Base-by-base conservation (phyloP, 2,797 vertebrate genomes). In the Acridotheres tristis region DNA sequence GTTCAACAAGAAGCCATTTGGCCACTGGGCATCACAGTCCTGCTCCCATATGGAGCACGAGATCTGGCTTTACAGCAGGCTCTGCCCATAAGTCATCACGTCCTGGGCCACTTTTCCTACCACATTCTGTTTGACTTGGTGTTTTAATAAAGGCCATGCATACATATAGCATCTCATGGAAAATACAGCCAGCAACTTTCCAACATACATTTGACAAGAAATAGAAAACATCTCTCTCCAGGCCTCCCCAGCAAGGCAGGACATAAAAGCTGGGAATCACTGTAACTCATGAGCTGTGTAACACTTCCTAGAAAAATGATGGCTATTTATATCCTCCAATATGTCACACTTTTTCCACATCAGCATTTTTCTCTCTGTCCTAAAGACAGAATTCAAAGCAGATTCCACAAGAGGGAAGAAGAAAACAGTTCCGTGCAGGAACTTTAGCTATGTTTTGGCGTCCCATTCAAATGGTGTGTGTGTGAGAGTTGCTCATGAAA, bases 31-130 rank as follows among this genome's bases (percentile, higher is more conserved):
- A 84, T 34, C 61, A 27, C 13, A 47, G 32, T 6, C 5, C 34
- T 45, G 19, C 16, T 84, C 38, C 57, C n/a, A 63, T 21, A 55
- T 0, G 0, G 1, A 63, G n/a, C 30, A 55, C 0, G 0, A 45
- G 7, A 81, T 0, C 1, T 10, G 21, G 85, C 32, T 77, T 66
- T 88, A 63, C 18, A 67, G 58, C 23, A 63, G 54, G 11, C 30
- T 45, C 72, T 63, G 50, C 27, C 42, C 54, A 21, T 13, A 65
- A 73, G 22, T 20, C 27, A 69, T 40, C 38, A 47, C 16, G 23
- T 85, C 23, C 34, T 20, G 50, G 29, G 36, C 29, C 15, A n/a
- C 45, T 88, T 61, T 54, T 43, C 32, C 57, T 17, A 65, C 43
- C 19, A 26, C 27, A 25, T 61, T 54, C 61, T 54, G 23, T 72